Evolutionary conservation across 2,888 invertebrate species (phyloP).

Genomic region (Buathra laborator): DNA sequence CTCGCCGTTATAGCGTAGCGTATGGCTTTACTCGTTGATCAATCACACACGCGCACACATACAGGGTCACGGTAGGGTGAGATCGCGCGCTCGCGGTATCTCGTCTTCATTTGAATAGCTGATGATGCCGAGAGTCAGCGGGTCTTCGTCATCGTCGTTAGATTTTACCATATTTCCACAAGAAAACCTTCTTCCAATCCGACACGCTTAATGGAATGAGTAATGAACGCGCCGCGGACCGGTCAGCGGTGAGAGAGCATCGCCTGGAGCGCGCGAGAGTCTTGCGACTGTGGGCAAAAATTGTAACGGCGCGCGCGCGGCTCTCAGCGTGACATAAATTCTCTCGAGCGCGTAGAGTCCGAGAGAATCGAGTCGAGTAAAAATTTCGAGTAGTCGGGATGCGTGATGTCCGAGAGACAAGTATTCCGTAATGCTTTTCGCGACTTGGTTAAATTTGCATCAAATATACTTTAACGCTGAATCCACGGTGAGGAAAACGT

Average conservation of each 20-base stretch:
- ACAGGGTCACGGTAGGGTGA: conserved; percentile 53
- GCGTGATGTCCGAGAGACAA: neutral
- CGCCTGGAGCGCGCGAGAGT: neutral
- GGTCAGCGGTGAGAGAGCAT: neutral
- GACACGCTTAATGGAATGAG: conserved; percentile 53
- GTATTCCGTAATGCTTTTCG: neutral
- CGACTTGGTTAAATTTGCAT: conserved; percentile 32
- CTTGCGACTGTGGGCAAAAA: conserved; percentile 22
- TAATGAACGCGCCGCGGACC: conserved; percentile 31
- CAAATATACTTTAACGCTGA: conserved; percentile 42
- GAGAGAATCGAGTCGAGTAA: neutral
- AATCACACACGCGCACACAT: conserved; percentile 23
- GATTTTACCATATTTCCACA: neutral
- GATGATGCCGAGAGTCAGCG: conserved; percentile 45
- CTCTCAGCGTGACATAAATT: conserved; percentile 60
- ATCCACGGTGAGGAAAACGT: conserved; percentile 35
- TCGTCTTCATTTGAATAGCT: conserved; percentile 40
- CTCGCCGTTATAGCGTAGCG: conserved; percentile 40
- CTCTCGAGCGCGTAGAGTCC: neutral
- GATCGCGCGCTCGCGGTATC: neutral
- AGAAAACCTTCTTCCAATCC: neutral
- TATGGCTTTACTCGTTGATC: conserved; percentile 48
- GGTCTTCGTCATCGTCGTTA: conserved; percentile 22
- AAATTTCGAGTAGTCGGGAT: neutral
- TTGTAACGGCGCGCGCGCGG: conserved; percentile 40